Percentiles rank a stretch among this genome's conserved stretches.
These are phyloP conservation scores for Scaptomyza tumidula DNA, from an alignment of 2,888 invertebrate genomes.

Conservation along the genomic window DNA sequence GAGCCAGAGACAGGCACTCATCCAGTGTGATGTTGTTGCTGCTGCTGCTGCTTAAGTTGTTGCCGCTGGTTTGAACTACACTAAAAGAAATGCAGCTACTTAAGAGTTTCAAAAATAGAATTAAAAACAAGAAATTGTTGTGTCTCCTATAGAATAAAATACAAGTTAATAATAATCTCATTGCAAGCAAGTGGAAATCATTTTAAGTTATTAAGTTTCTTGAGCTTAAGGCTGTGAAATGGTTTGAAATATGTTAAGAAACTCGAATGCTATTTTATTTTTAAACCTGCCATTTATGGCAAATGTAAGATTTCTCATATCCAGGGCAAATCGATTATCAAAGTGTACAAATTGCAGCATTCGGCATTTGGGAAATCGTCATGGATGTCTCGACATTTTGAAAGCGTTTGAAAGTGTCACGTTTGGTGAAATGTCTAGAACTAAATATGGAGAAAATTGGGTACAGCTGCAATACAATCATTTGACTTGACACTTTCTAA, in stretches of 20 bases:
- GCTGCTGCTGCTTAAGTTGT: constrained; percentile 11
- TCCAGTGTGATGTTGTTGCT: constrained; percentile 12
- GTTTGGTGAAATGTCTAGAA: constrained; percentile 73
- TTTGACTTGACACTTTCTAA: constrained; percentile 79
- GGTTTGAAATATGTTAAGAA: too few species aligned
- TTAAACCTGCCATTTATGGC: too few species aligned
- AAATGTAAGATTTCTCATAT: background rate
- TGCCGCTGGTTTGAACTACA: constrained; percentile 25
- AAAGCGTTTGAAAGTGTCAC: constrained; percentile 79
- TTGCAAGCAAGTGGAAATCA: too few species aligned
- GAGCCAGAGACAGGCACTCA: constrained; percentile 18
- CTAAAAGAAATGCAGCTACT: background rate
- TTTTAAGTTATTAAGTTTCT: too few species aligned
- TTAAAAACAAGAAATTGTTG: too few species aligned
- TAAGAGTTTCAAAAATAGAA: too few species aligned
- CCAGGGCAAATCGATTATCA: background rate
- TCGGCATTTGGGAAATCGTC: constrained; percentile 52
- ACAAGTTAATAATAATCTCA: too few species aligned
- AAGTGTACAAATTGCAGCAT: constrained; percentile 7
- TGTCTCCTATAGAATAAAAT: too few species aligned
- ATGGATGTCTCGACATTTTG: constrained; percentile 52
- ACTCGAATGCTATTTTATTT: too few species aligned
- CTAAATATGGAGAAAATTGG: constrained; percentile 81
- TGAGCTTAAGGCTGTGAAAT: too few species aligned
- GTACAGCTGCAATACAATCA: constrained; percentile 68